Base-by-base conservation (phyloP, 2,888 invertebrate species). In the Heliconius erato region DNA sequence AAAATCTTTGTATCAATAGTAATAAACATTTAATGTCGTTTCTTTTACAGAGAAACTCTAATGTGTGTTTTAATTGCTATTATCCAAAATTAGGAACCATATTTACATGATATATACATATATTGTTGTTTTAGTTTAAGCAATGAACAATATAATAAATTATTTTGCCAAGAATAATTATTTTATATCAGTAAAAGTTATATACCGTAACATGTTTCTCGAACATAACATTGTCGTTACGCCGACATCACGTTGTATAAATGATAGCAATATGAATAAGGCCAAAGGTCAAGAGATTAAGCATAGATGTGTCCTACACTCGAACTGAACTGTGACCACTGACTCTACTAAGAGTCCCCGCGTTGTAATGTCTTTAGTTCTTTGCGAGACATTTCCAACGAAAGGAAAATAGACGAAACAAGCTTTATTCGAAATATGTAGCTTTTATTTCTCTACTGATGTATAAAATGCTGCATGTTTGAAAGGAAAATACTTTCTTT, bases 391-490 rank as follows among this genome's bases (percentile, higher is more conserved):
- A 12, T 74, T n/a, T 76, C 76, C 7, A n/a, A 76, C 14, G 63
- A n/a, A 76, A 76, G n/a, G n/a, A 76, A 63, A 59, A n/a, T 74
- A 74, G 32, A 76, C 14, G 28, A 35, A 63, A 76, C n/a, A 32
- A 14, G 74, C 35, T 54, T n/a, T 14, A 32, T 35, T 76, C 59
- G 19, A 59, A 59, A 76, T 76, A 59, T 35, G 32, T 74, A n/a
- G 28, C n/a, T 74, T 59, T 49, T 12, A 28, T 59, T 23, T 44
- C n/a, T 40, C 71, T 72, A 44, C 26, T 72, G 14, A 40, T 44
- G 14, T 32, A 32, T 54, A n/a, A 74, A 74, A 59, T 32, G 23
- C 23, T 4, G 74, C 44, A 26, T 23, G 6, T 5, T 3, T 54
- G 23, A 54, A 54, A n/a, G 26, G 72, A 44, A 44, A 44, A 44